Percentiles rank a stretch among this genome's conserved stretches.
Conservation (phyloP, 2,797 vertebrate genomes). For the Hafferia zeledoni region DNA sequence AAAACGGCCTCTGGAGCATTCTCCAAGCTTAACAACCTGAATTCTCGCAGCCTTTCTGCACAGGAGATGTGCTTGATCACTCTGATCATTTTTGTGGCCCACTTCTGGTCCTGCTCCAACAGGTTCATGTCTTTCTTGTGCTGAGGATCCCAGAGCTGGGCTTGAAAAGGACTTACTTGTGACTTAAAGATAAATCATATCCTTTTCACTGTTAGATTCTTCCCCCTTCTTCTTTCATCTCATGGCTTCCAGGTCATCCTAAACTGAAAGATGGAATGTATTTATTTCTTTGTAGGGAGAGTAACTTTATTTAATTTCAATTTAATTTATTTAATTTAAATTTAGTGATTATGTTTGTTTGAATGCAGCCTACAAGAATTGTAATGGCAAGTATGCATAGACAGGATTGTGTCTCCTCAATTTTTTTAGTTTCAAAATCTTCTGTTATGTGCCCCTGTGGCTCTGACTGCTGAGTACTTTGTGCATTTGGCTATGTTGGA, state of each 20-base stretch:
- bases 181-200: neutral
- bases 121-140: neutral
- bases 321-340: neutral
- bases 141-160: neutral
- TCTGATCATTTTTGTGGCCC: neutral
- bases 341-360: neutral
- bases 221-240: neutral
- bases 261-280: neutral
- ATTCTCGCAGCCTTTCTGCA: neutral
- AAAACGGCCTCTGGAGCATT: neutral
- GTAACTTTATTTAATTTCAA: neutral
- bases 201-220: neutral
- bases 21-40: neutral
- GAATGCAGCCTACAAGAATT: neutral
- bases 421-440: neutral
- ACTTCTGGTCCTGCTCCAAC: neutral
- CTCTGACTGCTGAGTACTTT: neutral
- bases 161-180: neutral
- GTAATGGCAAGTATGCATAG: neutral
- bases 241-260: neutral
- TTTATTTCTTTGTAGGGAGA: neutral
- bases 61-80: neutral
- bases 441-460: neutral
- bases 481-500: neutral
- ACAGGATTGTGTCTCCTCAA: neutral